Conservation (phyloP, 2,888 invertebrate species). For the Orthosia cruda region DNA sequence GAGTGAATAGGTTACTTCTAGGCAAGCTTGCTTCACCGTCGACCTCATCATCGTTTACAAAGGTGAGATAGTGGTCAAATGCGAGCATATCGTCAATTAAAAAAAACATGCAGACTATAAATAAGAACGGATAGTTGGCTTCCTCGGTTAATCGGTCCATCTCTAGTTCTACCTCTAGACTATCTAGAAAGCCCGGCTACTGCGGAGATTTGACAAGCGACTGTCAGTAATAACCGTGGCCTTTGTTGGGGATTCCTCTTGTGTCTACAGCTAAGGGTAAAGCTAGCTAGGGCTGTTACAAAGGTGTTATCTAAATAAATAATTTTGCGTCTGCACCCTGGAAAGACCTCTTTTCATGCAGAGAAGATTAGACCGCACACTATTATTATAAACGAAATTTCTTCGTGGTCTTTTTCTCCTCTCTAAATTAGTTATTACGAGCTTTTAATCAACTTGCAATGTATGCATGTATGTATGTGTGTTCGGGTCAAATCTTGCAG, state of each 20-base stretch:
- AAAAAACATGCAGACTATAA: background rate
- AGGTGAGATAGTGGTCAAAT: no score
- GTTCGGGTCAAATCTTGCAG: no score
- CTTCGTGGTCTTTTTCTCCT: no score
- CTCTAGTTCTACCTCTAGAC: background rate
- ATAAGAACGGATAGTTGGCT: background rate
- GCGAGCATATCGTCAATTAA: no score
- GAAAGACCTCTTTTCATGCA: background rate
- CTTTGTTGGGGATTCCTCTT: slow-evolving; percentile 13
- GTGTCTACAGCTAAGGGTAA: slow-evolving; percentile 13
- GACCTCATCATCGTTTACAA: no score
- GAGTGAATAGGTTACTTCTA: no score
- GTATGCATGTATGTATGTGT: no score
- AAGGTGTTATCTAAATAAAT: background rate
- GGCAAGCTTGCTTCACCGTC: no score
- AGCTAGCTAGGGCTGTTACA: slow-evolving; percentile 27
- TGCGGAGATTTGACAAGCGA: slow-evolving; percentile 36
- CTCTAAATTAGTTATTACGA: no score
- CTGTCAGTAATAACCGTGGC: slow-evolving; percentile 25
- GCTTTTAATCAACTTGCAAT: no score
- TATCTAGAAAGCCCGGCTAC: background rate
- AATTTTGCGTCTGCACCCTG: no score
- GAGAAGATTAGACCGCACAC: background rate
- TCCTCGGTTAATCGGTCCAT: background rate
- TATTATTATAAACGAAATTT: no score